Percentiles rank a stretch among this genome's conserved stretches.
Conservation (phyloP, 35 echinoderm and acorn worm genomes). For the Apostichopus californicus region DNA sequence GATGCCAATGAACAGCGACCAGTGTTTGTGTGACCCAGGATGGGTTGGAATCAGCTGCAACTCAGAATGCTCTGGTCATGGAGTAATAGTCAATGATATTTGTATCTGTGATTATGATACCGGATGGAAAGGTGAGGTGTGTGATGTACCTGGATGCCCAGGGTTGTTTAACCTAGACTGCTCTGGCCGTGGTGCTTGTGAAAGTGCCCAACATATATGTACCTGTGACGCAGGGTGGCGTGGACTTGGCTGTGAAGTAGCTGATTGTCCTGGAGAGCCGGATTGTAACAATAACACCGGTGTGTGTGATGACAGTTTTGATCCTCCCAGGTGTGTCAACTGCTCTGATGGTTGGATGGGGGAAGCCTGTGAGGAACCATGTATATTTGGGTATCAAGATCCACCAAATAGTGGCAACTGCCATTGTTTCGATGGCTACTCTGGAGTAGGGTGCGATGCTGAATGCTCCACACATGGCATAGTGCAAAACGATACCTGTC, state of each 20-base stretch:
- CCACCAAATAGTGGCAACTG: slow-evolving; percentile 88
- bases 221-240: slow-evolving; percentile 72
- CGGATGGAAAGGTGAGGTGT: slow-evolving; percentile 76
- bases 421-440: slow-evolving; percentile 65
- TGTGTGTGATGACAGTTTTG: slow-evolving; percentile 71
- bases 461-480: slow-evolving; percentile 81
- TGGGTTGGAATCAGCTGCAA: slow-evolving; percentile 87
- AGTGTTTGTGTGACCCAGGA: slow-evolving; percentile 80
- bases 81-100: slow-evolving; percentile 58
- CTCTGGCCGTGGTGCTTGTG: slow-evolving; percentile 75
- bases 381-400: slow-evolving; percentile 63
- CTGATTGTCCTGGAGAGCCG: slow-evolving; percentile 81
- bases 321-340: slow-evolving; percentile 75
- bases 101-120: slow-evolving; percentile 75
- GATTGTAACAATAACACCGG: slow-evolving; percentile 76
- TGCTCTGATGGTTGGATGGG: slow-evolving; percentile 80
- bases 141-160: slow-evolving; percentile 81
- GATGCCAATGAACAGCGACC: slow-evolving; percentile 83
- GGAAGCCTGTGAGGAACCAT: slow-evolving; percentile 74
- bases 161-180: slow-evolving; percentile 74
- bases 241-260: slow-evolving; percentile 85
- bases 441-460: slow-evolving; percentile 87
- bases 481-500: slow-evolving; percentile 47
- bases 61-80: slow-evolving; percentile 84
- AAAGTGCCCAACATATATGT: slow-evolving; percentile 77